These are phyloP conservation scores for Hippocampus barbouri DNA, from an alignment of 2,113 vertebrate species.

Conservation along the genomic window DNA sequence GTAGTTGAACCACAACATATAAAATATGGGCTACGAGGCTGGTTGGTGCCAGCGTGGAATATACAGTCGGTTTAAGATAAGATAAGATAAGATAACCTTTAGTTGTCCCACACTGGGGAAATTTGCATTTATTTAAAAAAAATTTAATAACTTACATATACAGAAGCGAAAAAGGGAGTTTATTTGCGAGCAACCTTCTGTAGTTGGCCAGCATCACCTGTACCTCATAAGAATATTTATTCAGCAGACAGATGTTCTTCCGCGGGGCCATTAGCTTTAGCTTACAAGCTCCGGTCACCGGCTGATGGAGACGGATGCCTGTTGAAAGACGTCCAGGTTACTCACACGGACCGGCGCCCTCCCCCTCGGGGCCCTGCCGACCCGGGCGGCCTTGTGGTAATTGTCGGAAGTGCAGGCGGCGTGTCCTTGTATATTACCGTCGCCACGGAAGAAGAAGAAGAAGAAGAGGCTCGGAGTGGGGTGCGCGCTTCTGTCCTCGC, in stretches of 20 bases:
- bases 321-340: constrained; percentile 56
- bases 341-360: constrained; percentile 57
- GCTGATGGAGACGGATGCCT: constrained; percentile 69
- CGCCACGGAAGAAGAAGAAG: constrained; percentile 35
- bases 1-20: neutral
- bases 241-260: constrained; percentile 75
- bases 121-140: too few species aligned
- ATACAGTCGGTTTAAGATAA: too few species aligned
- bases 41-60: too few species aligned
- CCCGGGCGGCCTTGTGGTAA: constrained; percentile 33
- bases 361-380: constrained; percentile 15
- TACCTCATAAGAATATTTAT: constrained; percentile 76
- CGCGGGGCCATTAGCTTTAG: constrained; percentile 74
- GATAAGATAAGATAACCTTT: too few species aligned
- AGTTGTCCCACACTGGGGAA: too few species aligned
- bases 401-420: constrained; percentile 49
- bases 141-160: too few species aligned
- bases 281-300: constrained; percentile 70
- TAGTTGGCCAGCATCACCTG: constrained; percentile 66
- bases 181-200: constrained; percentile 37
- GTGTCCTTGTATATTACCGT: constrained; percentile 53
- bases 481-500: constrained; percentile 57
- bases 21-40: too few species aligned
- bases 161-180: constrained; percentile 12
- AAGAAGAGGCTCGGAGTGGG: constrained; percentile 52